phyloP scores from a whole-genome alignment of 2,113 vertebrate species.

The Oxygymnocypris stewartii region DNA sequence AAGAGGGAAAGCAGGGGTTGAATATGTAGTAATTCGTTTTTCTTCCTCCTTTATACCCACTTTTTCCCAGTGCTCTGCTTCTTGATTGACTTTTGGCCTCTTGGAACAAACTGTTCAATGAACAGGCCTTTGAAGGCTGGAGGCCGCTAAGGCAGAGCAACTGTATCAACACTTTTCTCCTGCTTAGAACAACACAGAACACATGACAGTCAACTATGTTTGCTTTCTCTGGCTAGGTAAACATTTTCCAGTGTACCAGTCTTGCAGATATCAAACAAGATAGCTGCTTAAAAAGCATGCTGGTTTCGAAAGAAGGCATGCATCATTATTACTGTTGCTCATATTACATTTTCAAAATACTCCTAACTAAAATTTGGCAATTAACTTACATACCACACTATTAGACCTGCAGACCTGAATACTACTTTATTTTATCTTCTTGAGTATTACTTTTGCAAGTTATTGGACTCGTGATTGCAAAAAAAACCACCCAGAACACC shows the following conservation, averaged over 20 bases:
- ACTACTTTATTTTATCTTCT: neutral
- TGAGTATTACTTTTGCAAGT: neutral
- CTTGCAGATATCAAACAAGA: constrained; percentile 33
- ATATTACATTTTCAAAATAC: neutral
- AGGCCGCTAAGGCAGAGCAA: constrained; percentile 19
- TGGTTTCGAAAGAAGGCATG: constrained; percentile 5
- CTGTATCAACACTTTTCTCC: constrained; percentile 39
- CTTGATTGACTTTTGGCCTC: constrained; percentile 29
- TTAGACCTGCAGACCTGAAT: neutral
- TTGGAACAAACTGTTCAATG: constrained; percentile 42
- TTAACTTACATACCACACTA: neutral
- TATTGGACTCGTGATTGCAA: neutral
- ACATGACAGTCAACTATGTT: constrained; percentile 3
- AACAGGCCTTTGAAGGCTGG: constrained; percentile 32
- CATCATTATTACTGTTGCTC: neutral
- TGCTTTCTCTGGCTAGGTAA: constrained; percentile 24
- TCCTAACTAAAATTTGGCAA: neutral
- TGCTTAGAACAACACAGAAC: constrained; percentile 29
- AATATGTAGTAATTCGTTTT: constrained; percentile 27
- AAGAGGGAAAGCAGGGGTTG: constrained; percentile 22
- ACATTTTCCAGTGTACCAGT: neutral
- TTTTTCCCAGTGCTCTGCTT: constrained; percentile 23
- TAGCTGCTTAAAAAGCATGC: constrained; percentile 17
- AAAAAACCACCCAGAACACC: neutral
- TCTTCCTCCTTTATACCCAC: constrained; percentile 14